Conservation (phyloP, 2,888 invertebrate species). For the Hemaris fuciformis region DNA sequence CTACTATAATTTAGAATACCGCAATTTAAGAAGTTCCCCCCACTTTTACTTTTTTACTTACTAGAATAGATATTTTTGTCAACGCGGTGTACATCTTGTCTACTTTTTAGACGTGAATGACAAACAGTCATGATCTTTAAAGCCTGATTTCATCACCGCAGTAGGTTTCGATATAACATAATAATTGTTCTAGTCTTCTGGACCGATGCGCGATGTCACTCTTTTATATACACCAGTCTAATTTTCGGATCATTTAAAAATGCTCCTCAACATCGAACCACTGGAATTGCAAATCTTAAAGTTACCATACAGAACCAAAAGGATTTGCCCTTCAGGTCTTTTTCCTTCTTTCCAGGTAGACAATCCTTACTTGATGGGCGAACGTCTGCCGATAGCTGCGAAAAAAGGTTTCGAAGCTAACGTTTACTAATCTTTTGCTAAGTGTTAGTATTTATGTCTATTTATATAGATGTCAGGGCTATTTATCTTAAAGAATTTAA, state of each 20-base stretch:
- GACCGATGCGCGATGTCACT: too few species aligned
- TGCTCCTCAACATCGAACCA: not conserved
- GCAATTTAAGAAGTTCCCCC: too few species aligned
- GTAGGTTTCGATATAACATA: too few species aligned
- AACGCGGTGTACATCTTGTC: too few species aligned
- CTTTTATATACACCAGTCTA: too few species aligned
- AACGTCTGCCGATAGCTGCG: conserved; percentile 94
- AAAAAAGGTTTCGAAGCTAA: conserved; percentile 92
- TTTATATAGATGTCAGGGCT: conserved; percentile 26
- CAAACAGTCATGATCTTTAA: too few species aligned
- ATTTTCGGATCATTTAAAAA: too few species aligned
- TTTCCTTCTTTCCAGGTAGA: conserved; percentile 79
- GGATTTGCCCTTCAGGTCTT: not conserved
- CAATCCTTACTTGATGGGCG: conserved; percentile 93
- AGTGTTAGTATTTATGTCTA: conserved; percentile 44
- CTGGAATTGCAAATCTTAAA: not conserved
- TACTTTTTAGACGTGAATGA: too few species aligned
- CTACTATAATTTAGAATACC: not conserved
- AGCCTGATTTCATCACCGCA: too few species aligned
- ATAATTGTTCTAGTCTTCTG: too few species aligned
- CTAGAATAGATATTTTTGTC: too few species aligned
- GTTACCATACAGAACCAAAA: not conserved
- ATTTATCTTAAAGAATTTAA: not conserved
- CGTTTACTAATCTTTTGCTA: conserved; percentile 48
- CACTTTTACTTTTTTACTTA: too few species aligned